Base-by-base conservation (phyloP, 2,797 vertebrate species). In the Erpetoichthys calabaricus region DNA sequence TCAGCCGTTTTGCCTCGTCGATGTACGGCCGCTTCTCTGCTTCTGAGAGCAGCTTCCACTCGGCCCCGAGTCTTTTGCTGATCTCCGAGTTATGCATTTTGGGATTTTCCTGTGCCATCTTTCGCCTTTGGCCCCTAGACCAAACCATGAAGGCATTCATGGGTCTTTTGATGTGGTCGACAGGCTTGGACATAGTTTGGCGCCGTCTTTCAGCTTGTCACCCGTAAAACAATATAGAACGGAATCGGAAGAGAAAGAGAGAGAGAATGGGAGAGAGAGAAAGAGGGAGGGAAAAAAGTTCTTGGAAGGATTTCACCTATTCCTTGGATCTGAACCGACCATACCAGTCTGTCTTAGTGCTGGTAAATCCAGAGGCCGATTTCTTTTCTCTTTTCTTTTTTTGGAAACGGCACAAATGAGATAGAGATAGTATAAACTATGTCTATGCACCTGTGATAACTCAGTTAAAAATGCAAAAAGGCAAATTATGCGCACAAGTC, bases 111-210 rank as follows among this genome's bases (percentile, higher is more conserved):
- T 92, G 90, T 74, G 89, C 90, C 89, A 91, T 92, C 85, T 92
- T 91, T 63, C 90, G 86, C 64, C 89, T 73, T 67, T 92, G 89
- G 62, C 89, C 89, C 60, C 89, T 83, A 67, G 88, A 91, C 90
- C 90, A 92, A 53, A 92, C 90, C 90, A 92, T 92, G 83, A 92
- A 91, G 66, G 90, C 90, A 67, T 92, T 92, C 90, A 92, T 92
- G 73, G 90, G 90, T 74, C 90, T 79, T 75, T 92, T 92, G 82
- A 92, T 91, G 73, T 97, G 94, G 82, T 97, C 94, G 68, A 86
- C 91, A 45, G 95, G 94, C 78, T 98, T 98, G 74, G 95, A 98
- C 95, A 98, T 97, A 5, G 46, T 57, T 25, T 25, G 25, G 25
- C 25, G 25, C 25, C 25, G 25, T 25, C 25, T 25, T 25, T 25